A percentile compares a stretch with the other conserved stretches of the same genome.
These are phyloP conservation scores for Gymnothorax javanicus DNA, from an alignment of 2,797 vertebrate species.

Conservation along the genomic window DNA sequence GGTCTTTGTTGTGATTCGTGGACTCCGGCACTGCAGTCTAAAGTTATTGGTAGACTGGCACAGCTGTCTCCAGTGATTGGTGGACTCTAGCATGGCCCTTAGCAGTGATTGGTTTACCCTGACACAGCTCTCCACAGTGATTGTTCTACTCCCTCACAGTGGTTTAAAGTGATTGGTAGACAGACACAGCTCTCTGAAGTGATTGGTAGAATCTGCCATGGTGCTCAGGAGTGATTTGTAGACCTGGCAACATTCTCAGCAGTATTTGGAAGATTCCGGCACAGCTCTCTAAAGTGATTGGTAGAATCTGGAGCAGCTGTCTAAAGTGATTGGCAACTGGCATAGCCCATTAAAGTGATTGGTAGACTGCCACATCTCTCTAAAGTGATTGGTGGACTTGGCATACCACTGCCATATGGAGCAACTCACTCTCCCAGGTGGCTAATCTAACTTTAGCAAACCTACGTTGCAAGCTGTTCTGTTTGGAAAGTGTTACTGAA, in stretches of 20 bases:
- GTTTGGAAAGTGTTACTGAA: conserved; percentile 43
- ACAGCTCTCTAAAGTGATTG: background rate
- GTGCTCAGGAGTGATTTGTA: background rate
- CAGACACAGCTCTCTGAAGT: background rate
- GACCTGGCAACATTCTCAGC: background rate
- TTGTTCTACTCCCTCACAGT: too few species aligned
- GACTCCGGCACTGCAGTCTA: too few species aligned
- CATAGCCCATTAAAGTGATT: background rate
- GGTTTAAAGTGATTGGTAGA: too few species aligned
- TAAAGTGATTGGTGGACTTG: background rate
- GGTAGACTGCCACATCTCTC: too few species aligned
- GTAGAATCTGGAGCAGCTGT: background rate
- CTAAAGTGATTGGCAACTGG: background rate
- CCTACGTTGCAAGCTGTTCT: conserved; percentile 56
- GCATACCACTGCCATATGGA: background rate
- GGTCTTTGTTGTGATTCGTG: too few species aligned
- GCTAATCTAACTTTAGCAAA: conserved; percentile 46
- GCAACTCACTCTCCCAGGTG: conserved; percentile 4
- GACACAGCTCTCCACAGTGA: too few species aligned
- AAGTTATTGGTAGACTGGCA: too few species aligned
- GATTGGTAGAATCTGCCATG: background rate
- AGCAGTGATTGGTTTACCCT: too few species aligned
- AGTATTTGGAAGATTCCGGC: too few species aligned
- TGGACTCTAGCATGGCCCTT: too few species aligned
- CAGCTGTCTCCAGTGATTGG: too few species aligned